Conservation (phyloP, 2,797 vertebrate species). For the Parotocinclus haroldoi region DNA sequence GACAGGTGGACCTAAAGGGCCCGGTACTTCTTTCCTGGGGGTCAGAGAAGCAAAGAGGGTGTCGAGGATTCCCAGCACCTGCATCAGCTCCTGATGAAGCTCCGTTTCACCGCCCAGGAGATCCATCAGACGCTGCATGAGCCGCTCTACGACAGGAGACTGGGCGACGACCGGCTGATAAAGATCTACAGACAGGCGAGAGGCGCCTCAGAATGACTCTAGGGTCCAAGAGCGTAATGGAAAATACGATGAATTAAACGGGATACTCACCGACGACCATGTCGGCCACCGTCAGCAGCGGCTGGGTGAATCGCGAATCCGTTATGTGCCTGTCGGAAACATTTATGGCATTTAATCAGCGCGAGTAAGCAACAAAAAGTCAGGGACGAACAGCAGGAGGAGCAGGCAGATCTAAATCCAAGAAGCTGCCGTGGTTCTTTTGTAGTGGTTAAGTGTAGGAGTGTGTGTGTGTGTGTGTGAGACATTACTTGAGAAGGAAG, state of each 20-base stretch:
- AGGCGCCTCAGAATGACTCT: no score
- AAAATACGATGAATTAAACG: neutral
- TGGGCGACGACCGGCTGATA: constrained; percentile 83
- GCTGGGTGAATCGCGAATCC: constrained; percentile 81
- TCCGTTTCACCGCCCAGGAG: constrained; percentile 84
- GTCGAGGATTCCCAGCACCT: constrained; percentile 96
- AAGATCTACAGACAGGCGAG: constrained; percentile 70
- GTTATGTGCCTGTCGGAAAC: constrained; percentile 76
- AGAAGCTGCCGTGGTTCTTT: no score
- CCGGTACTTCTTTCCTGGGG: constrained; percentile 65
- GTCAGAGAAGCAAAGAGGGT: constrained; percentile 86
- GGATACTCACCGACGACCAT: constrained; percentile 80
- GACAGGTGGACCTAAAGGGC: constrained; percentile 1
- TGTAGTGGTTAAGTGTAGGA: constrained; percentile 1
- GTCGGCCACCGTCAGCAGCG: constrained; percentile 81
- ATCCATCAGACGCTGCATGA: constrained; percentile 84
- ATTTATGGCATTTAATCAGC: constrained; percentile 13
- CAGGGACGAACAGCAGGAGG: no score
- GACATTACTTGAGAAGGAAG: constrained; percentile 84
- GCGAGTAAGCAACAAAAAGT: neutral
- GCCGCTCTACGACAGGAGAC: constrained; percentile 83
- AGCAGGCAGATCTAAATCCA: no score
- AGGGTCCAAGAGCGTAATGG: no score
- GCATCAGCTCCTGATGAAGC: constrained; percentile 86
- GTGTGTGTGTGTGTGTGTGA: constrained; percentile 16